These are phyloP conservation scores for Hirudinaria manillensis DNA, from an alignment of 2,888 invertebrate genomes.

Conservation along the genomic window DNA sequence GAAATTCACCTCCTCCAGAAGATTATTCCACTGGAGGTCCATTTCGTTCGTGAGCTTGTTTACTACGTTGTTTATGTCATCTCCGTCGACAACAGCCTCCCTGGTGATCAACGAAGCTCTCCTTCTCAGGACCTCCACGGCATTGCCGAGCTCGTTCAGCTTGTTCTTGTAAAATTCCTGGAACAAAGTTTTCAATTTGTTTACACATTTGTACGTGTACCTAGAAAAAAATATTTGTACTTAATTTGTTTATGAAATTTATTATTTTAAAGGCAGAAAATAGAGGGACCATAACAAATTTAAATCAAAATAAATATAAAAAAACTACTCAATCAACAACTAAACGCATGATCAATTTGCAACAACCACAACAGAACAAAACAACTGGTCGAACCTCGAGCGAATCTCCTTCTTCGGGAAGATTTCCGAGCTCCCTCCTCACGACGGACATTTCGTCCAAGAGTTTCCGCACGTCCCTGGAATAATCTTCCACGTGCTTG, in stretches of 20 bases:
- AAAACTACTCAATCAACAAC: background rate
- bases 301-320: background rate
- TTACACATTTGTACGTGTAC: too few relatives aligned
- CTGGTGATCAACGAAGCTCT: background rate
- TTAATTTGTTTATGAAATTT: too few relatives aligned
- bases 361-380: background rate
- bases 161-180: background rate
- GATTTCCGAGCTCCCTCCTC: background rate
- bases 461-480: background rate
- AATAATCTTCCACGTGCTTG: constrained; percentile 4
- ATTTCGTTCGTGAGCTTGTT: background rate
- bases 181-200: background rate
- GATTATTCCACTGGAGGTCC: background rate
- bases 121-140: background rate
- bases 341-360: background rate
- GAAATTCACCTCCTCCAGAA: background rate
- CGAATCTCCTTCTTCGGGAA: background rate
- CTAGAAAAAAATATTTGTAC: too few relatives aligned
- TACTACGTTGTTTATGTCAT: background rate
- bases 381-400: background rate
- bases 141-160: background rate
- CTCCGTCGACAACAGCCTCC: background rate
- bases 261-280: too few relatives aligned
- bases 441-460: background rate
- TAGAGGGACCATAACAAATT: too few relatives aligned